These are phyloP conservation scores for Lithosia quadra DNA, from an alignment of 2,888 invertebrate genomes.

Conservation along the genomic window DNA sequence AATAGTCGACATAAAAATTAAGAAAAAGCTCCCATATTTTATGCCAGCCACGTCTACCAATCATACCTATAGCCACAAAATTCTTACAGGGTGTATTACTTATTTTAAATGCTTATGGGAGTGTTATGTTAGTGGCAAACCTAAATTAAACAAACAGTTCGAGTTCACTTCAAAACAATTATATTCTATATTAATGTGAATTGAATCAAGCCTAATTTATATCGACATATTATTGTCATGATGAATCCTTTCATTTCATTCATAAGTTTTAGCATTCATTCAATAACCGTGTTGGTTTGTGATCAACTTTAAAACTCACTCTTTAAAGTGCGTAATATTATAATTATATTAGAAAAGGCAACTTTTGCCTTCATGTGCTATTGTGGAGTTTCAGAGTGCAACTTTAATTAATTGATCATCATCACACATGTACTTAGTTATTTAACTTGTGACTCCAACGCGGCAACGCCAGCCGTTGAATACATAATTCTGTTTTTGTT, in stretches of 20 bases:
- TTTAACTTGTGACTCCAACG: not conserved
- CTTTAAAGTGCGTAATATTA: not conserved
- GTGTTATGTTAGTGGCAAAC: conserved; percentile 1
- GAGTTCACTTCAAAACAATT: not conserved
- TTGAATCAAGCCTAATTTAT: conserved; percentile 20
- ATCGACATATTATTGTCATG: conserved; percentile 44
- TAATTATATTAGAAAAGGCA: not conserved
- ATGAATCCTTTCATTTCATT: conserved; percentile 24
- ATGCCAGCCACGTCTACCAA: conserved; percentile 1
- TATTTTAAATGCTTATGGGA: conserved; percentile 2
- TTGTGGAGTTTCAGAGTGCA: not conserved
- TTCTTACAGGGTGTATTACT: not conserved
- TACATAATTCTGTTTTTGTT: not conserved
- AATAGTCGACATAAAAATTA: not conserved
- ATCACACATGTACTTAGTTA: not conserved
- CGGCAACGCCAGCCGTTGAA: not conserved
- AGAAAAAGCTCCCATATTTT: not conserved
- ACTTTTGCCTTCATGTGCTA: not conserved
- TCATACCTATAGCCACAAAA: not conserved
- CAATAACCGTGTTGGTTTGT: not conserved
- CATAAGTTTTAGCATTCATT: not conserved
- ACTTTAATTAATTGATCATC: not conserved
- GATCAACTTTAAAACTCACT: not conserved
- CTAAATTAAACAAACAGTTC: not conserved
- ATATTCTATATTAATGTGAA: conserved; percentile 1